phyloP scores from a whole-genome alignment of 2,888 invertebrate species.

The Dascillus cervinus region DNA sequence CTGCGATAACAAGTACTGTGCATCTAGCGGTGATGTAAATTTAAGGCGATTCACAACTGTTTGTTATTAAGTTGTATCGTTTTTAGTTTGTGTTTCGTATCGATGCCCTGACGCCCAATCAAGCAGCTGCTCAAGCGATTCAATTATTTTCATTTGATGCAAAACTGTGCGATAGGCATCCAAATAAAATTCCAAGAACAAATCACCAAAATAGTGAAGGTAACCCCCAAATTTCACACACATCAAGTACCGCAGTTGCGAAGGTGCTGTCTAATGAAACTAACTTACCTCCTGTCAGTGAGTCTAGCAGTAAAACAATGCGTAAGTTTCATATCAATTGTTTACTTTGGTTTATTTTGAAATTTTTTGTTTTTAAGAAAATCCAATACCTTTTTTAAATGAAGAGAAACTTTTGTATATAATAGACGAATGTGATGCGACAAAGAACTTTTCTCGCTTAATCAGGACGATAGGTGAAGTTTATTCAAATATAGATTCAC shows the following conservation, averaged over 20 bases:
- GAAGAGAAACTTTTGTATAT: slow-evolving; percentile 69
- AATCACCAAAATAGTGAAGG: slow-evolving; percentile 28
- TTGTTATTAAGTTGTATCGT: slow-evolving; percentile 1
- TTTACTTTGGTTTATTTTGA: slow-evolving; percentile 4
- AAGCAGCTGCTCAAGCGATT: slow-evolving; percentile 85
- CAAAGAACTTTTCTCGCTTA: slow-evolving; percentile 61
- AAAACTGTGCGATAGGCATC: slow-evolving; percentile 69
- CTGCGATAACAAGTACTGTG: slow-evolving; percentile 82
- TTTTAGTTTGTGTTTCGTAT: slow-evolving; percentile 42
- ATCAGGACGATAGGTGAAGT: slow-evolving; percentile 72
- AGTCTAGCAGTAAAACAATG: slow-evolving; percentile 23
- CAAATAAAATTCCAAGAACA: slow-evolving; percentile 65
- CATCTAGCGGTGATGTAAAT: slow-evolving; percentile 76
- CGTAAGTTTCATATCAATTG: not conserved
- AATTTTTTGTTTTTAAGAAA: slow-evolving; percentile 17
- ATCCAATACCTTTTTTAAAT: slow-evolving; percentile 52
- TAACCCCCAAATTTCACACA: too few relatives aligned
- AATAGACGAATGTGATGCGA: slow-evolving; percentile 65
- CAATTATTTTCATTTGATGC: slow-evolving; percentile 81
- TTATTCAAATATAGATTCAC: slow-evolving; percentile 59
- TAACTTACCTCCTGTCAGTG: too few relatives aligned
- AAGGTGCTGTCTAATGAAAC: too few relatives aligned
- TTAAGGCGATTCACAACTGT: not conserved
- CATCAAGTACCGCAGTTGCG: too few relatives aligned
- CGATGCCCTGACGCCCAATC: slow-evolving; percentile 71